These are phyloP conservation scores for Porites lobata DNA, from an alignment of 92 coral and sea anemone genomes.

Conservation along the genomic window DNA sequence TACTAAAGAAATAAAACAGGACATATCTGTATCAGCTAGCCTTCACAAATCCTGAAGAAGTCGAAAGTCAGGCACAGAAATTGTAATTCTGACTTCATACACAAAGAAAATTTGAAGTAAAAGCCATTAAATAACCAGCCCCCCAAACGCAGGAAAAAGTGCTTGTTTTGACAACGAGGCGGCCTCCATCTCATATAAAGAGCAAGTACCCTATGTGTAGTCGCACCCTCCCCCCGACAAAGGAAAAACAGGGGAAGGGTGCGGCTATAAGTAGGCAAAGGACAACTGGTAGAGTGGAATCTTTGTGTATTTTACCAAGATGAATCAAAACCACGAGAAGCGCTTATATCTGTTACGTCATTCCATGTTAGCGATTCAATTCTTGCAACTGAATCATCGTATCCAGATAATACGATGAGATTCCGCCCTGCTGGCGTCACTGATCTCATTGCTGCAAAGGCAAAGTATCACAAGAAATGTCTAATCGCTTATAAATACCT, in stretches of 20 bases:
- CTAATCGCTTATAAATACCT: too few species aligned
- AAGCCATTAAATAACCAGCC: background rate
- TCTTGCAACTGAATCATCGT: constrained; percentile 9
- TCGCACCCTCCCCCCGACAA: too few species aligned
- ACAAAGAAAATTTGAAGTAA: constrained; percentile 42
- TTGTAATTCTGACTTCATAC: constrained; percentile 47
- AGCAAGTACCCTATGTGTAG: background rate
- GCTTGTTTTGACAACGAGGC: too few species aligned
- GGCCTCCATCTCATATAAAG: background rate
- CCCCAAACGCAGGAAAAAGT: constrained; percentile 15
- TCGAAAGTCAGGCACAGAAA: constrained; percentile 24
- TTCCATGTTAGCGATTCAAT: constrained; percentile 43
- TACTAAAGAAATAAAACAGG: too few species aligned
- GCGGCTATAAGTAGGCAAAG: too few species aligned
- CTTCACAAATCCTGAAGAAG: too few species aligned
- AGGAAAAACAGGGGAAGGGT: too few species aligned
- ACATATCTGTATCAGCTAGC: too few species aligned
- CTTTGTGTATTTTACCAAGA: constrained; percentile 56
- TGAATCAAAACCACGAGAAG: constrained; percentile 19
- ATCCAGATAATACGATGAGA: constrained; percentile 32
- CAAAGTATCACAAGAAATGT: constrained; percentile 41
- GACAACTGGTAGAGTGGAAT: constrained; percentile 7
- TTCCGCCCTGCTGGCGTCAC: constrained; percentile 40
- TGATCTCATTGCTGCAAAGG: constrained; percentile 32
- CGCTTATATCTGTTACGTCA: constrained; percentile 24